Evolutionary conservation across 1,140 invertebrate species (phyloP), one percentile per base, ranked within the genome.

Genomic region (Halictus rubicundus): DNA sequence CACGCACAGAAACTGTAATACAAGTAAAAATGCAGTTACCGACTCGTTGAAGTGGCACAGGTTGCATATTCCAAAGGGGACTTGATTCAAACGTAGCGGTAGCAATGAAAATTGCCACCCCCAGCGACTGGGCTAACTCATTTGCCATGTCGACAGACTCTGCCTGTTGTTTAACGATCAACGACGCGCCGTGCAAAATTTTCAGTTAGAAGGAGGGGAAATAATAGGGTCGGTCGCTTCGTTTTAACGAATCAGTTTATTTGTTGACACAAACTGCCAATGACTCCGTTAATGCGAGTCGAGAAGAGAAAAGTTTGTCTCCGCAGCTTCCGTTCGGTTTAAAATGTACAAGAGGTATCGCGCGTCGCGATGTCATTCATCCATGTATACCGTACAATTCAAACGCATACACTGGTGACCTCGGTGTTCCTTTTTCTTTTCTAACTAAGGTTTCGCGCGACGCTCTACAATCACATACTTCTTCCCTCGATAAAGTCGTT

Each of bases 191-290:
- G 1, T 16, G 16, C 10, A 16, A 1, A 16, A 19, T 19, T 6
- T 21, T 21, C 49, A 52, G 49, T 46, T 32, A 32, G 32, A 32
- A 32, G 32, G 42, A 46, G 3, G 2, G 14, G 49, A 52, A 52
- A 52, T 52, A 52, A 52, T 46, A 46, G 19, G 49, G 49, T 52
- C 5, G 49, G 49, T 10, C 42, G 7, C 49, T 7, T 82, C 71
- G 27, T 60, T 78, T 83, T 72, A 84, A 83, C 77, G 81, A 84
- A 80, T 83, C 72, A 79, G 80, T 84, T 80, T 73, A 84, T 80
- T 83, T 83, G 57, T 63, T 83, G 71, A 83, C 83, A 85, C 71
- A 65, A 72, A 83, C 52, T 76, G 68, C 77, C 71, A 76, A 37
- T 76, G 71, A 80, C 54, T 63, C 76, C 54, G 71, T 16, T 75